phyloP scores from a whole-genome alignment of 2,888 invertebrate genomes.

The Scaptomyza polygonia region DNA sequence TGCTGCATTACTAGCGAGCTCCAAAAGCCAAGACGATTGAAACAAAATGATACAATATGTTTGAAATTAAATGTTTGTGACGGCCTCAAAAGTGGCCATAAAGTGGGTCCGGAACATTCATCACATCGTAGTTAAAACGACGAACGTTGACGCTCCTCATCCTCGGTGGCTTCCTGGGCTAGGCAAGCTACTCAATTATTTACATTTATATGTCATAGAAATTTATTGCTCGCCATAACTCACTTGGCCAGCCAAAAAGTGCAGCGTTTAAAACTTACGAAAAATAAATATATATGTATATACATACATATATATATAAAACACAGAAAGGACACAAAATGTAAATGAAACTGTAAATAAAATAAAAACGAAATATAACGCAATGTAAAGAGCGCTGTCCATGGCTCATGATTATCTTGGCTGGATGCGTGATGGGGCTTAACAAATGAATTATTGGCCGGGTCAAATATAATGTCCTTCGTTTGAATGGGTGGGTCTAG shows the following conservation, averaged over 20 bases:
- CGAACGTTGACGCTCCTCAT: slow-evolving; percentile 26
- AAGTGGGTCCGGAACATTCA: slow-evolving; percentile 53
- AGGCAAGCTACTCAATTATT: slow-evolving; percentile 77
- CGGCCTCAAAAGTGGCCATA: slow-evolving; percentile 61
- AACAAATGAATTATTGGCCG: slow-evolving; percentile 72
- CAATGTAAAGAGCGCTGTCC: slow-evolving; percentile 18
- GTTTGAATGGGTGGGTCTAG: slow-evolving; percentile 48
- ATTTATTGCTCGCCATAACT: slow-evolving; percentile 81
- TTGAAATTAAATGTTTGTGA: slow-evolving; percentile 57
- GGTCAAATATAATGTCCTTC: slow-evolving; percentile 67
- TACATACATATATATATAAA: not conserved
- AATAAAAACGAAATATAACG: slow-evolving; percentile 16
- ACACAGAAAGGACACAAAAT: slow-evolving; percentile 12
- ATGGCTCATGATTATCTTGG: slow-evolving; percentile 48
- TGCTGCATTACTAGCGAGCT: slow-evolving; percentile 27
- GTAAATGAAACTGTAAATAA: slow-evolving; percentile 35
- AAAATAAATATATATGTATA: slow-evolving; percentile 54
- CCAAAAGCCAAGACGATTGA: slow-evolving; percentile 5
- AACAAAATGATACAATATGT: slow-evolving; percentile 47
- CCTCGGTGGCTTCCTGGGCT: slow-evolving; percentile 16
- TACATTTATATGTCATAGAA: slow-evolving; percentile 82
- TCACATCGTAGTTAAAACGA: slow-evolving; percentile 59
- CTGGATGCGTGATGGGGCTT: slow-evolving; percentile 40
- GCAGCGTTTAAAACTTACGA: slow-evolving; percentile 71
- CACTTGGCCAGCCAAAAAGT: slow-evolving; percentile 65